Conservation (phyloP, 2,888 invertebrate species). For the Trissolcus brochymenae region DNA sequence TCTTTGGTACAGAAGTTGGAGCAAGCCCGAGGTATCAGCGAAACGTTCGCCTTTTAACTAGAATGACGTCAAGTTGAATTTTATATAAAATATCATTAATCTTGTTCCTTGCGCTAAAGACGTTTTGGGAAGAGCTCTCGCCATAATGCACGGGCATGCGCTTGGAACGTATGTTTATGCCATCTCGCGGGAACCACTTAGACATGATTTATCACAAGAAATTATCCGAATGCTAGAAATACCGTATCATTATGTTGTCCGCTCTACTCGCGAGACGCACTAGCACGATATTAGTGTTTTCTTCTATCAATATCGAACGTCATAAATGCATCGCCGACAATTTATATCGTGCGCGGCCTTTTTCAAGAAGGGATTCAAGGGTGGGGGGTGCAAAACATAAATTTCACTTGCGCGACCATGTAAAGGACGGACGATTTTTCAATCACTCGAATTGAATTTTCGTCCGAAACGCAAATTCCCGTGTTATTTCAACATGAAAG, state of each 20-base stretch:
- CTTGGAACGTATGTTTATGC: conserved; percentile 71
- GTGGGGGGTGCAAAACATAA: conserved; percentile 6
- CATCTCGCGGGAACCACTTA: conserved; percentile 72
- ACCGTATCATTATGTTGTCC: conserved; percentile 74
- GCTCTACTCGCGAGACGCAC: conserved; percentile 57
- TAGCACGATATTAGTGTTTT: conserved; percentile 46
- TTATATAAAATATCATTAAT: conserved; percentile 67
- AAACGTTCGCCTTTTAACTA: conserved; percentile 45
- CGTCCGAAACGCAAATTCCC: conserved; percentile 13
- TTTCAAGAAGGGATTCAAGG: conserved; percentile 2
- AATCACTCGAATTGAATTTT: conserved; percentile 45
- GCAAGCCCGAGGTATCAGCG: conserved; percentile 36
- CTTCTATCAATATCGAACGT: conserved; percentile 55
- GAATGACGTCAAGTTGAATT: conserved; percentile 54
- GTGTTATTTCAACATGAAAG: conserved; percentile 36
- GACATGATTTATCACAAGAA: conserved; percentile 74
- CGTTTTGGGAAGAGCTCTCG: conserved; percentile 51
- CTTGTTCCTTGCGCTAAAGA: conserved; percentile 52
- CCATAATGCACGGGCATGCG: conserved; percentile 61
- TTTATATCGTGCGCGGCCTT: conserved; percentile 22
- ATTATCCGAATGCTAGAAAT: conserved; percentile 76
- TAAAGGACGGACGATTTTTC: conserved; percentile 36
- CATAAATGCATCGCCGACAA: conserved; percentile 34
- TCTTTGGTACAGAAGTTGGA: conserved; percentile 7
- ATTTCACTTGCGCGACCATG: conserved; percentile 16